Evolutionary conservation across 2,113 vertebrate genomes (phyloP), one percentile per base, ranked within the genome.

Genomic region (Mellivora capensis): DNA sequence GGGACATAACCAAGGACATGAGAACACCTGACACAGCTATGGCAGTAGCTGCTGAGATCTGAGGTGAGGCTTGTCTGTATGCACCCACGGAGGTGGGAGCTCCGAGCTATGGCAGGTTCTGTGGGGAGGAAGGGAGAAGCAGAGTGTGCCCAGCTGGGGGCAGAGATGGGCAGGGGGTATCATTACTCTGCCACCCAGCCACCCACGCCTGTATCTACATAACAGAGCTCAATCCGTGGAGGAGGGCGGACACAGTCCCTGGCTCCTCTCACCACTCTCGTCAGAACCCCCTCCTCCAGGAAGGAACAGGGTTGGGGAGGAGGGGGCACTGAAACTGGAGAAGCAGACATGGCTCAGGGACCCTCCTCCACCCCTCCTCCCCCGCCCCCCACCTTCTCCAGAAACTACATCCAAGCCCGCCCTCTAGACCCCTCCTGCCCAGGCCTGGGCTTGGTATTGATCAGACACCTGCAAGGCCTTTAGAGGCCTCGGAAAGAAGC

Each of bases 151-250:
- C 97, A 95, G 76, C 76, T 94, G 94, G 93, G 72, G 88, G 95
- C 93, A 94, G 90, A 98, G 98, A 98, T 97, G 97, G 97, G 90
- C 95, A 97, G 87, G 90, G 89, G 95, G 90, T 97, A 97, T 97
- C 96, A 98, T 98, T 98, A 98, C 31, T 62, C 93, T 97, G 98
- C 85, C 96, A 97, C 57, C 47, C 87, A 93, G 80, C 96, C 95
- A 88, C 97, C 96, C 94, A 98, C 90, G 25, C 93, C 54, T 81
- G 59, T 69, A 89, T 97, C 97, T 92, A 87, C 49, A 39, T 74
- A 94, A 90, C 67, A 96, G 91, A 90, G 39, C 76, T 89, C 91
- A 94, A 88, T 54, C 52, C 44, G 11, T 31, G 87, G 14, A 79
- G 82, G 90, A 17, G 67, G 25, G 83, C 27, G 62, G 83, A 72